phyloP scores from a whole-genome alignment of 2,113 vertebrate species.

The Microcebus jonahi region DNA sequence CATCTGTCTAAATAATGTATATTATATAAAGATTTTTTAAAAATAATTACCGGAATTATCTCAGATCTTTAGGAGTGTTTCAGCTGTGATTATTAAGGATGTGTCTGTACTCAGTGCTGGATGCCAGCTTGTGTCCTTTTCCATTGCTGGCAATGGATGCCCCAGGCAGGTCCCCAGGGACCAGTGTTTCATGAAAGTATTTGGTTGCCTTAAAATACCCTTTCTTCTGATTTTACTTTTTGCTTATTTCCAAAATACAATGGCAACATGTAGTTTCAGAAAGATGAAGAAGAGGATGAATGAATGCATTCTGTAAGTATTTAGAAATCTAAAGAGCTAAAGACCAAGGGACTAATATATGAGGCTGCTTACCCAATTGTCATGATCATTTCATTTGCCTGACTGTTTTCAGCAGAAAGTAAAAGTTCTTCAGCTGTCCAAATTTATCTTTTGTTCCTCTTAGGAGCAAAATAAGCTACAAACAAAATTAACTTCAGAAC shows the following conservation, averaged over 20 bases:
- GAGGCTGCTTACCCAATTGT: neutral
- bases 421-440: neutral
- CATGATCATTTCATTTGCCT: neutral
- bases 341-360: neutral
- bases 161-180: conserved; percentile 4
- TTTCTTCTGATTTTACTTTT: conserved; percentile 63
- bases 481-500: neutral
- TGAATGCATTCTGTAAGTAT: neutral
- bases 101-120: neutral
- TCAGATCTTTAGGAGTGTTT: conserved; percentile 44
- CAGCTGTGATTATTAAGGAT: conserved; percentile 47
- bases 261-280: conserved; percentile 60
- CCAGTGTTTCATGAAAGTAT: neutral
- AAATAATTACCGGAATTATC: conserved; percentile 69
- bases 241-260: conserved; percentile 62
- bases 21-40: conserved; percentile 48
- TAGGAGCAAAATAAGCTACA: neutral
- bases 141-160: conserved; percentile 75
- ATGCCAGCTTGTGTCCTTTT: accelerated
- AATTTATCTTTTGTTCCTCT: neutral
- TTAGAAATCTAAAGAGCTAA: neutral
- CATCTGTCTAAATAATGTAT: conserved; percentile 65
- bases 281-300: neutral
- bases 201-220: conserved; percentile 58
- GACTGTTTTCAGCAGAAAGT: neutral